Conservation (phyloP, 2,888 invertebrate species). For the Epiblema foenella region DNA sequence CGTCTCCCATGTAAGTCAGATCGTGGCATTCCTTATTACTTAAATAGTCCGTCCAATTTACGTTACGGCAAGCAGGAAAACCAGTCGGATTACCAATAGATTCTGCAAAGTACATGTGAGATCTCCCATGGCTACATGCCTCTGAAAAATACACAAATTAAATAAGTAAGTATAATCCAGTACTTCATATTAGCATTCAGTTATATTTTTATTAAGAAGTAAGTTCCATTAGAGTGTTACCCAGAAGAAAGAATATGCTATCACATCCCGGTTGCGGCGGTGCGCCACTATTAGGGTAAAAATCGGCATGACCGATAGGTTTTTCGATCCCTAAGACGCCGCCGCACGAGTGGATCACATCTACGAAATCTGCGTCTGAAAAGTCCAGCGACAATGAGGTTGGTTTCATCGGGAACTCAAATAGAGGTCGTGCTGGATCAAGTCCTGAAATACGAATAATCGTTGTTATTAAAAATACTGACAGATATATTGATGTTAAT, state of each 20-base stretch:
- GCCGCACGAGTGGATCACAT: slow-evolving; percentile 88
- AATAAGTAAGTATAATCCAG: neutral
- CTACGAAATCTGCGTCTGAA: slow-evolving; percentile 86
- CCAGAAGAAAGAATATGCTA: slow-evolving; percentile 65
- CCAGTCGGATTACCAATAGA: slow-evolving; percentile 82
- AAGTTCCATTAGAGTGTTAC: slow-evolving; percentile 49
- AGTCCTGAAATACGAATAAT: slow-evolving; percentile 73
- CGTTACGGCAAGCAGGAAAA: slow-evolving; percentile 83
- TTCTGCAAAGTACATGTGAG: slow-evolving; percentile 86
- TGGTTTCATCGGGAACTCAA: slow-evolving; percentile 82
- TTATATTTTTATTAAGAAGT: neutral
- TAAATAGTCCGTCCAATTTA: slow-evolving; percentile 68
- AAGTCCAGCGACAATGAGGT: slow-evolving; percentile 84
- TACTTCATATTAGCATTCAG: neutral
- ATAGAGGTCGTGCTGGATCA: slow-evolving; percentile 88
- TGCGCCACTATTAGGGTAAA: slow-evolving; percentile 88
- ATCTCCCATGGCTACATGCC: slow-evolving; percentile 88
- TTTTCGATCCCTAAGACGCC: slow-evolving; percentile 87
- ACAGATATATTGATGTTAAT: neutral
- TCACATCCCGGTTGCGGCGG: slow-evolving; percentile 87
- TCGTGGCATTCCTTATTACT: slow-evolving; percentile 53
- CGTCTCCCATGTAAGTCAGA: slow-evolving; percentile 83
- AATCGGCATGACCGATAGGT: slow-evolving; percentile 87
- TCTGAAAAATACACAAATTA: slow-evolving; percentile 69
- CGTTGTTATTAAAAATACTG: neutral